phyloP scores from a whole-genome alignment of 2,888 invertebrate species.

The Sinopyrophorus schimmeli region DNA sequence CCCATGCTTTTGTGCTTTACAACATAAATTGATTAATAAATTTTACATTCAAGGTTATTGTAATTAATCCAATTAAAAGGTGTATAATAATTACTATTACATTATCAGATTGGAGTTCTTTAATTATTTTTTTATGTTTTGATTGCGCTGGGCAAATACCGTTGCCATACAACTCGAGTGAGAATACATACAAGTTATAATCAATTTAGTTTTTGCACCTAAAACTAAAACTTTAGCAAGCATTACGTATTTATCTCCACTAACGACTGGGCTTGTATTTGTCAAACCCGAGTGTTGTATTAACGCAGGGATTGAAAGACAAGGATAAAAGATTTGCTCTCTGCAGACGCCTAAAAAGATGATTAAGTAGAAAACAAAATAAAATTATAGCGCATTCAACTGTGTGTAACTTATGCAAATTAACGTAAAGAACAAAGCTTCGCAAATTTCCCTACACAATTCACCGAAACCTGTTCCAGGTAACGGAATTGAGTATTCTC shows the following conservation, averaged over 20 bases:
- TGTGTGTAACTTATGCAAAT: slow-evolving; percentile 24
- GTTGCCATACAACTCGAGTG: slow-evolving; percentile 8
- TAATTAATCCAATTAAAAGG: no score
- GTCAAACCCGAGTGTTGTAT: slow-evolving; percentile 12
- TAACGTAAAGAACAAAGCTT: slow-evolving; percentile 34
- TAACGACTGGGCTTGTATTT: slow-evolving; percentile 20
- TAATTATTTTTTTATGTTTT: no score
- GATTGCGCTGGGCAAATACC: no score
- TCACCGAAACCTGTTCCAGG: slow-evolving; percentile 26
- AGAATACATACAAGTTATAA: slow-evolving; percentile 8
- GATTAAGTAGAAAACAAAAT: slow-evolving; percentile 16
- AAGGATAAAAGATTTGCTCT: slow-evolving; percentile 12
- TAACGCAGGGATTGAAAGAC: slow-evolving; percentile 15
- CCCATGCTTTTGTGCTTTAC: no score
- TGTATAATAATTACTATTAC: no score
- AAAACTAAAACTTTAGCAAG: slow-evolving; percentile 2
- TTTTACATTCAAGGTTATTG: no score
- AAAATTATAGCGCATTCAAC: slow-evolving; percentile 12
- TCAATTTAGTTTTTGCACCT: slow-evolving; percentile 20
- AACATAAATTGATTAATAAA: no score
- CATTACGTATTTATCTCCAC: slow-evolving; percentile 16
- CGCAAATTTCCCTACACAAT: slow-evolving; percentile 23
- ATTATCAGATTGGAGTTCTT: no score
- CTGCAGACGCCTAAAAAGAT: slow-evolving; percentile 16
- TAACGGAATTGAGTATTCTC: slow-evolving; percentile 35